A percentile compares a stretch with the other conserved stretches of the same genome.
phyloP scores from a whole-genome alignment of 2,113 vertebrate genomes.

The Prunella fulvescens region DNA sequence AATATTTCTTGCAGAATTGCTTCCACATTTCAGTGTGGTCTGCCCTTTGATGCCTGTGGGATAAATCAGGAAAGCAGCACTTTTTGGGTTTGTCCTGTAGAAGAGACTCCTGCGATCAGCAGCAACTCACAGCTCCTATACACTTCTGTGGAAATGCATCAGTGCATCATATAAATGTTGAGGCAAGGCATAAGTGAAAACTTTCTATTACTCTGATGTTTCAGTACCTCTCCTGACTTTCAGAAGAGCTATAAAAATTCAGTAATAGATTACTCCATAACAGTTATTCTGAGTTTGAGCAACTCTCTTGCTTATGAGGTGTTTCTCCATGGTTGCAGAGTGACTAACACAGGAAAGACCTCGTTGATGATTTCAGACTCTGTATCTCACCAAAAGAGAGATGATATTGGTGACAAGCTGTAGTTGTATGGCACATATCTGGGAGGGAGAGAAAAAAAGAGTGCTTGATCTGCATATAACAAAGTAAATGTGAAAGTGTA shows the following conservation, averaged over 20 bases:
- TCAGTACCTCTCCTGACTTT: background rate
- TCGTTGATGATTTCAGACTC: background rate
- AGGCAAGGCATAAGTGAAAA: background rate
- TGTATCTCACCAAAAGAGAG: background rate
- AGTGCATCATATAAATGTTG: accelerated
- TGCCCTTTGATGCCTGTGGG: background rate
- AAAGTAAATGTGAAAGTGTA: background rate
- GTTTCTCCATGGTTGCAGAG: background rate
- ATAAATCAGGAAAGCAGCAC: background rate
- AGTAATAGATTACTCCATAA: background rate
- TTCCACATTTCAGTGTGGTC: background rate
- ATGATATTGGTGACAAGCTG: background rate
- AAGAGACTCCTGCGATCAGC: background rate
- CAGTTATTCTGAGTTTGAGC: background rate
- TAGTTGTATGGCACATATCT: background rate
- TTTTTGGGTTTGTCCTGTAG: background rate
- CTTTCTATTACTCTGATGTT: background rate
- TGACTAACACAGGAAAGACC: background rate
- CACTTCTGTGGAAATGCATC: background rate
- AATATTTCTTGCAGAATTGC: background rate
- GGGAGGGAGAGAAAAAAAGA: background rate
- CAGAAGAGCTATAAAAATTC: background rate
- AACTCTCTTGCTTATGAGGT: background rate
- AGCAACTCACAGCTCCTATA: background rate
- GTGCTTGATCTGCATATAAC: background rate